Evolutionary conservation across 2,797 vertebrate genomes (phyloP).

Genomic region (Bovichtus diacanthus): DNA sequence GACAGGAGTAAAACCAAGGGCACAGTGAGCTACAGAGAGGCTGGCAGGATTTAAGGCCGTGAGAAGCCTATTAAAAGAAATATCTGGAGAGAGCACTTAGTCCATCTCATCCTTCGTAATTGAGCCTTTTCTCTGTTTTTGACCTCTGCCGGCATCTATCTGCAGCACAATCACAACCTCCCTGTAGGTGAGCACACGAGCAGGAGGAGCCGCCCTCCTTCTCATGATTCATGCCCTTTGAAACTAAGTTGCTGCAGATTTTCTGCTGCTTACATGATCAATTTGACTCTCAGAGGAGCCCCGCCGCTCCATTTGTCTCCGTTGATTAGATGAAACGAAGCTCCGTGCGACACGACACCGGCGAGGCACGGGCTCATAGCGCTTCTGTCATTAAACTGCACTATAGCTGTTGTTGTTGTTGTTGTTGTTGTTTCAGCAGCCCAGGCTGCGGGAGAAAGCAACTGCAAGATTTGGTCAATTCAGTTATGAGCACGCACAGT

Average conservation of each 20-base stretch:
- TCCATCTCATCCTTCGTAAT: conserved; percentile 44
- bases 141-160: conserved; percentile 54
- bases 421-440: not conserved
- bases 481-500: not conserved
- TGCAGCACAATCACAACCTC: conserved; percentile 29
- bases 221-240: conserved; percentile 49
- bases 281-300: conserved; percentile 41
- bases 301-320: conserved; percentile 42
- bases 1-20: conserved; percentile 18
- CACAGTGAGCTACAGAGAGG: conserved; percentile 13
- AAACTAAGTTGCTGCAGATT: conserved; percentile 48
- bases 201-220: conserved; percentile 4
- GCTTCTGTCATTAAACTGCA: conserved; percentile 1
- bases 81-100: conserved; percentile 34
- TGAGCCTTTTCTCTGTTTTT: conserved; percentile 24
- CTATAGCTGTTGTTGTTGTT: not conserved
- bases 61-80: conserved; percentile 46
- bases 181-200: conserved; percentile 29
- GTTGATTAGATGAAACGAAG: conserved; percentile 50
- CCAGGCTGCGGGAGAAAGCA: not conserved
- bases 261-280: conserved; percentile 54
- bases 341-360: too few species aligned
- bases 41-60: conserved; percentile 15
- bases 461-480: conserved; percentile 7
- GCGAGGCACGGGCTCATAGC: not conserved